phyloP scores from a whole-genome alignment of 1,140 invertebrate genomes.

The Aphelinus certus region DNA sequence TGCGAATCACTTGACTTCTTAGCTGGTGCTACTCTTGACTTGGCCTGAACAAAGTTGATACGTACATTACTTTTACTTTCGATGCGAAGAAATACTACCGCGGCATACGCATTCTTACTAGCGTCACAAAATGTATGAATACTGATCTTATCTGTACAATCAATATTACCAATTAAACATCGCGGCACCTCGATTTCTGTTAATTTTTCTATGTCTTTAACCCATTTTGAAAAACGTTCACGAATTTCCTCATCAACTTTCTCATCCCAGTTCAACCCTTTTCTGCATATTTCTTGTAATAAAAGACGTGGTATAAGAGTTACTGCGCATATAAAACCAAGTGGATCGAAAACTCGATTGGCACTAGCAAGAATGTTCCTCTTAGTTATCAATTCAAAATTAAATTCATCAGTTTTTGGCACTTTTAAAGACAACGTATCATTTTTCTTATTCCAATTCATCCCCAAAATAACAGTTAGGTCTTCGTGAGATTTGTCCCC shows the following conservation, averaged over 20 bases:
- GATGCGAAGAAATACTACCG: constrained; percentile 9
- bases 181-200: no score
- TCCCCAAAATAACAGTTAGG: background rate
- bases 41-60: background rate
- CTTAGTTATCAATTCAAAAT: constrained; percentile 25
- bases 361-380: constrained; percentile 41
- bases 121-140: no score
- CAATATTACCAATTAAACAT: background rate
- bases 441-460: constrained; percentile 23
- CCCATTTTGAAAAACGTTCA: no score
- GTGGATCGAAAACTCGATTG: constrained; percentile 47
- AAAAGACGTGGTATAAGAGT: no score
- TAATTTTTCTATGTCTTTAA: constrained; percentile 8
- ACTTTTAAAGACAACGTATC: constrained; percentile 15
- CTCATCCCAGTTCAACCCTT: constrained; percentile 24
- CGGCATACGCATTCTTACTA: constrained; percentile 19
- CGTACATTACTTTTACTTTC: background rate
- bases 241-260: no score
- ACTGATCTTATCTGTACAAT: background rate
- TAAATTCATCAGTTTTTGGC: background rate
- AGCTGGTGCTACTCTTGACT: no score
- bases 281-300: background rate
- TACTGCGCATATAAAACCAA: no score
- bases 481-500: constrained; percentile 2
- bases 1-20: no score